These are phyloP conservation scores for Xestia c-nigrum DNA, from an alignment of 2,888 invertebrate genomes.

Conservation along the genomic window DNA sequence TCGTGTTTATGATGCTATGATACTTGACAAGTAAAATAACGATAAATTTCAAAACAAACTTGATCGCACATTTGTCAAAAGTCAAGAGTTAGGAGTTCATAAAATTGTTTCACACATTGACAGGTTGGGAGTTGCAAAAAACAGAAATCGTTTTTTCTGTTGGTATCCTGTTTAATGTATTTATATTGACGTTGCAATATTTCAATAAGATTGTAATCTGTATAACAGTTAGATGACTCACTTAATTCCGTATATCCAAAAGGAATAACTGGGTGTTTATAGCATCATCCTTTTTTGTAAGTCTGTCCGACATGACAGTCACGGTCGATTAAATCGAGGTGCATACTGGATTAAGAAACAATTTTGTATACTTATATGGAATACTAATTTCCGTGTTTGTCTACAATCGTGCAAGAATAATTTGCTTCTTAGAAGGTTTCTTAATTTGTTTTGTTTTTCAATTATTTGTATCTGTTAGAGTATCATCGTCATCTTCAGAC, in stretches of 20 bases:
- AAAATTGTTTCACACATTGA: constrained; percentile 13
- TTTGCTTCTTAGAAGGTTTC: constrained; percentile 12
- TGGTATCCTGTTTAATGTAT: constrained; percentile 5
- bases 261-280: constrained; percentile 35
- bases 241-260: constrained; percentile 32
- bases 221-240: constrained; percentile 50
- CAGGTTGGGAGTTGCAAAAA: constrained; percentile 10
- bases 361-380: constrained; percentile 42
- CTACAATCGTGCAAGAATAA: constrained; percentile 13
- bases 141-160: constrained; percentile 14
- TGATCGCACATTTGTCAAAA: constrained; percentile 14
- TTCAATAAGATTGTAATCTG: constrained; percentile 42
- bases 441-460: constrained; percentile 5
- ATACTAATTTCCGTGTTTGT: constrained; percentile 34
- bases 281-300: constrained; percentile 54
- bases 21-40: constrained; percentile 14
- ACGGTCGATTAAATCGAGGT: constrained; percentile 49
- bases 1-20: constrained; percentile 12
- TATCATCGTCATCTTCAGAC: not conserved
- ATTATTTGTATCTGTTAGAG: not conserved
- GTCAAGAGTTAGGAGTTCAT: constrained; percentile 7
- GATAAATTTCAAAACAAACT: constrained; percentile 24
- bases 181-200: constrained; percentile 29
- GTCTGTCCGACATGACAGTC: constrained; percentile 43
- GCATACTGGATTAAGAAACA: constrained; percentile 32